Base-by-base conservation (phyloP, 2,113 vertebrate species). In the Pomatorhinus ruficollis region DNA sequence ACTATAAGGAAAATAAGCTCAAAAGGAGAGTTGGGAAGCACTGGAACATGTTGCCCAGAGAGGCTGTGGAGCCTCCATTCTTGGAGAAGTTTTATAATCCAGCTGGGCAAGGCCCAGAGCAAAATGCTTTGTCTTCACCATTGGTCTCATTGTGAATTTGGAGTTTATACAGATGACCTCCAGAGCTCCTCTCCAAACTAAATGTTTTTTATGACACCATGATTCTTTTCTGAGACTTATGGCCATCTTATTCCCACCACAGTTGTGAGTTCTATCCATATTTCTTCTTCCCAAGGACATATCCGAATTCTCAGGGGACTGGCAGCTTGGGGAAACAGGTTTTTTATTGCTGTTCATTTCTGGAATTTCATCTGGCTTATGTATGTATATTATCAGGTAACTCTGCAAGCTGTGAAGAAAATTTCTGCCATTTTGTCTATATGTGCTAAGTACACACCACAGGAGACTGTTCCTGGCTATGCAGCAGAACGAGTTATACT, bases 81-180 rank as follows among this genome's bases (percentile, higher is more conserved):
- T 23, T 56, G 27, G 75, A 83, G 6, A 80, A 35, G 64, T 88
- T 88, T 80, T 20, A n/a, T 12, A 81, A 42, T 28, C 8, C 31
- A 69, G 2, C 8, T 72, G 31, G 23, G 17, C 31, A 80, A 88
- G 28, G 10, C 40, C 17, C 45, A n/a, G 31, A 72, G 45, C 27
- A 59, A 56, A 40, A 60, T 20, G 8, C 20, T 77, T 76, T 88
- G 15, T 27, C n/a, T 83, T 94, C 14, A 61, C 24, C 0, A 0
- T 60, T 44, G 45, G 50, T 33, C n/a, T 72, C 5, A 18, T 12
- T 53, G 82, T 14, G 13, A 79, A 47, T 53, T 68, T 15, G 12
- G 14, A 11, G 3, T n/a, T 83, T 53, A n/a, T 25, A 27, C 0
- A 75, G 21, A n/a, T 1, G 4, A 69, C 7, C 5, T 77, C 12